Evolutionary conservation across 2,888 invertebrate genomes (phyloP), one percentile per base, ranked within the genome.

Genomic region (Archaeoteleia sp.): DNA sequence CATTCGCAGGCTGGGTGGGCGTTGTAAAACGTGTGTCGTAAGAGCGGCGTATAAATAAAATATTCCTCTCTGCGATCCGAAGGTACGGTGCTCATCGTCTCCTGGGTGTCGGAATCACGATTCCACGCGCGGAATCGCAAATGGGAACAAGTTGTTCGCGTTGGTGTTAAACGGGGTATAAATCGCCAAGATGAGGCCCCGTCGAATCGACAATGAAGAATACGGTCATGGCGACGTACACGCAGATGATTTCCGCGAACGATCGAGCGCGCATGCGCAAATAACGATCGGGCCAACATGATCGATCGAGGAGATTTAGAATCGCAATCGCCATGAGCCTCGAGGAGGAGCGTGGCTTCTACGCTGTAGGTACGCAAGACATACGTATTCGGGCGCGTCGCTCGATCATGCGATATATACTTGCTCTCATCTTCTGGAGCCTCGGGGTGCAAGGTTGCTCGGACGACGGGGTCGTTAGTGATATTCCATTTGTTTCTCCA

Each of bases 1-100:
- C 54, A 62, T 63, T 63, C 46, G 58, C 54, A 7, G 35, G 30
- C 68, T 68, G 68, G 68, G 68, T 67, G 67, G 67, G 62, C 67
- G 49, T 55, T 13, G 30, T 15, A 20, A 12, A 37, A 45, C 43
- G 39, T 40, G 23, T 58, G 62, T 51, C 39, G 46, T 30, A 42
- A 53, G 32, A 32, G 45, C 30, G 57, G 49, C 49, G 49, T 40
- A 40, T 45, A 51, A 67, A 67, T 55, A 49, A 54, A 53, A 40
- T 20, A 23, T 9, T 40, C 39, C 20, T 40, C 23, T n/a, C 8
- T 6, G 10, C 4, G 40, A 20, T 8, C 3, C 37, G 15, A 15
- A 4, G 13, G 10, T 37, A n/a, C 37, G 9, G 39, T 20, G 20
- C 5, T 5, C 39, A 20, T 17, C 39, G 39, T 20, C 20, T 2